Percentiles rank a stretch among this genome's conserved stretches.
Evolutionary conservation across 2,797 vertebrate species (phyloP).

Genomic region (Sus cebifrons): DNA sequence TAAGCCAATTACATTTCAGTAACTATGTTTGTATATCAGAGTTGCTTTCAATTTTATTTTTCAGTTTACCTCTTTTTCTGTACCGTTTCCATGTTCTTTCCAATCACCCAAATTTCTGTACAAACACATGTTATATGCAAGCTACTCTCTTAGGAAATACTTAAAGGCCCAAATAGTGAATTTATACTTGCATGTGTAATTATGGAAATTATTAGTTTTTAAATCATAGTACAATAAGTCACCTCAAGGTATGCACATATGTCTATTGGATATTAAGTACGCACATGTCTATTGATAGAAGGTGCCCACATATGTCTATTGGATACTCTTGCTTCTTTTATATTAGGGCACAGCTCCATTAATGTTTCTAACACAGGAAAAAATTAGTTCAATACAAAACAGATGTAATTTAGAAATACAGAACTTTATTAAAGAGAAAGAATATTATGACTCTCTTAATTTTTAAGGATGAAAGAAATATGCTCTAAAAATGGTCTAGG

Average conservation of each 20-base stretch:
- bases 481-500: background rate
- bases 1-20: constrained; percentile 22
- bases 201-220: background rate
- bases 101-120: background rate
- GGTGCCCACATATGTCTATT: background rate
- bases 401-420: background rate
- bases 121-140: background rate
- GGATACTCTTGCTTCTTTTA: background rate
- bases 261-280: background rate
- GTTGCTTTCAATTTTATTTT: constrained; percentile 13
- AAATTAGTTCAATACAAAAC: background rate
- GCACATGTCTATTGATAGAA: background rate
- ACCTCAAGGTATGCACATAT: background rate
- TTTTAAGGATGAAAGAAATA: constrained; percentile 30
- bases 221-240: background rate
- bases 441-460: background rate
- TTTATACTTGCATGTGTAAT: background rate
- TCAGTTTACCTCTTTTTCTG: background rate
- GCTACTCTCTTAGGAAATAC: background rate
- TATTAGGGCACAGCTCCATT: background rate
- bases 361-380: background rate
- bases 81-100: background rate
- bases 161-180: background rate
- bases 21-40: background rate
- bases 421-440: constrained; percentile 7